Conservation (phyloP, 1,140 invertebrate genomes). For the Elymnias hypermnestra region DNA sequence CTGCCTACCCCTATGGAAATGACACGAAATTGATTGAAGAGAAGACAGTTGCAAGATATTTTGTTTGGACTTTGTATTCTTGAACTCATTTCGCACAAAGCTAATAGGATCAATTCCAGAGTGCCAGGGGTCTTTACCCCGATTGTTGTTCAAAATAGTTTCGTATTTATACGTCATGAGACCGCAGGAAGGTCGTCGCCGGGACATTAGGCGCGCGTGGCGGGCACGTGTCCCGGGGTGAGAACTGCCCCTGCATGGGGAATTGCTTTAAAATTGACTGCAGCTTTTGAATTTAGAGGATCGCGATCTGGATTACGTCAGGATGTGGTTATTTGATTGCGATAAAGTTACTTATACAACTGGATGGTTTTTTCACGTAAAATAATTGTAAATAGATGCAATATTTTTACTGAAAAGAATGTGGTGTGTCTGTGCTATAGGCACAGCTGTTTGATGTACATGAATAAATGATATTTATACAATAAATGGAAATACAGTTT, state of each 20-base stretch:
- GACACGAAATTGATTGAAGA: no score
- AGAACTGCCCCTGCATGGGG: slow-evolving; percentile 24
- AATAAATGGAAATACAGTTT: no score
- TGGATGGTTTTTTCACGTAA: background rate
- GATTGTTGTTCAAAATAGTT: slow-evolving; percentile 31
- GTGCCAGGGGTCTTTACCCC: no score
- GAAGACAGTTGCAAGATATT: no score
- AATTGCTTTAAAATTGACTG: slow-evolving; percentile 56
- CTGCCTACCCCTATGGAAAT: no score
- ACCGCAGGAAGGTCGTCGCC: slow-evolving; percentile 30
- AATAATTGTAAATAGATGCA: background rate
- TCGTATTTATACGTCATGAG: slow-evolving; percentile 38
- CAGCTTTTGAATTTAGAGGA: slow-evolving; percentile 24
- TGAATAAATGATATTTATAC: no score
- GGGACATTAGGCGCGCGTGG: slow-evolving; percentile 34
- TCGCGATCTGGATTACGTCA: slow-evolving; percentile 9
- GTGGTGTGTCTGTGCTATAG: no score
- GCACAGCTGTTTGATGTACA: no score
- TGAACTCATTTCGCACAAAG: no score
- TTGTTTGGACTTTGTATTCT: no score
- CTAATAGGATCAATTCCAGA: no score
- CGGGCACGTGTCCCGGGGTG: slow-evolving; percentile 27
- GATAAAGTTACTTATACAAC: background rate
- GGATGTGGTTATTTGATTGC: slow-evolving; percentile 8
- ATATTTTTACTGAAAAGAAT: background rate